A percentile compares a stretch with the other conserved stretches of the same genome.
phyloP scores from a whole-genome alignment of 2,888 invertebrate genomes.

The Dioctria rufipes region DNA sequence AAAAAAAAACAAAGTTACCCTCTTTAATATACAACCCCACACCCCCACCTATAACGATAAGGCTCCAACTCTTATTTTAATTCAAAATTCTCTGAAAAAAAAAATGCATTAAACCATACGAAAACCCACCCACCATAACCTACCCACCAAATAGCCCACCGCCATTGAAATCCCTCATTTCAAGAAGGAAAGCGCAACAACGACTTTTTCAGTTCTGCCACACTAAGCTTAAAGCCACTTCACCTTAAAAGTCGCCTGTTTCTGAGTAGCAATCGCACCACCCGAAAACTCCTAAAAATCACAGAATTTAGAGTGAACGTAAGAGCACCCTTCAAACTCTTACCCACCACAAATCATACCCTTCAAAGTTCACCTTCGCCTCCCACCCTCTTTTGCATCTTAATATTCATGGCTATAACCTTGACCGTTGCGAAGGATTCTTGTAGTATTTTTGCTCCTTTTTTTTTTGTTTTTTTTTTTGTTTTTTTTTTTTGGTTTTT shows the following conservation, averaged over 20 bases:
- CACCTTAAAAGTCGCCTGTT: constrained; percentile 14
- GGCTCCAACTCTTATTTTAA: neutral
- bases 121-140: neutral
- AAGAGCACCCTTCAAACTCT: neutral
- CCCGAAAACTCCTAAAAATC: neutral
- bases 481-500: too few species aligned
- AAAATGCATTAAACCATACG: neutral
- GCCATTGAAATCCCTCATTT: neutral
- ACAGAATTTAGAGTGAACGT: neutral
- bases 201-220: neutral
- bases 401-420: constrained; percentile 29
- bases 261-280: neutral
- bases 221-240: neutral
- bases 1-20: neutral
- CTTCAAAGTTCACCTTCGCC: neutral
- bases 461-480: too few species aligned
- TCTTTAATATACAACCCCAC: neutral
- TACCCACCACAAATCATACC: neutral
- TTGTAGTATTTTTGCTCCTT: too few species aligned
- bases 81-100: neutral
- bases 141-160: too few species aligned
- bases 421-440: constrained; percentile 30
- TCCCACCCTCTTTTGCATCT: neutral
- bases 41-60: neutral
- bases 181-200: neutral